Evolutionary conservation across 1,140 invertebrate species (phyloP).

Genomic region (Brachionus rubens): DNA sequence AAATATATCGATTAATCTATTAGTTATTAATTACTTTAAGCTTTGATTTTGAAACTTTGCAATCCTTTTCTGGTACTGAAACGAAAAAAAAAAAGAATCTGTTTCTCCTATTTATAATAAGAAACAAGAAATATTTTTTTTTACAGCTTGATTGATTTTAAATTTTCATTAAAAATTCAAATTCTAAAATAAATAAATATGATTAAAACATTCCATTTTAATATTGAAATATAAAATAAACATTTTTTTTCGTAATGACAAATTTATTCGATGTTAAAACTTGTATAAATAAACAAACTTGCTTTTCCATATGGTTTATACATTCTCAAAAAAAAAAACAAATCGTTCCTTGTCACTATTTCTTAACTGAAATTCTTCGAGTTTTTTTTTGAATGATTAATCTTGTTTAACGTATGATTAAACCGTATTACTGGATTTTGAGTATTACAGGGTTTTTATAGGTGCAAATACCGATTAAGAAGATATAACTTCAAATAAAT

Average conservation of each 20-base stretch:
- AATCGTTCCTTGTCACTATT: background rate
- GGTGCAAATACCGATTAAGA: constrained; percentile 17
- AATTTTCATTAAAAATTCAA: background rate
- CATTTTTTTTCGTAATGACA: constrained; percentile 19
- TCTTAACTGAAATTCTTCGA: background rate
- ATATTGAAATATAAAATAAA: constrained; percentile 37
- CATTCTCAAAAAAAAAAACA: background rate
- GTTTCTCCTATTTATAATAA: constrained; percentile 17
- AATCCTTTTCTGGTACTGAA: background rate
- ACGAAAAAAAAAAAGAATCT: constrained; percentile 20
- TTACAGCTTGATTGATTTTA: constrained; percentile 11
- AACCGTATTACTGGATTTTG: too few relatives aligned
- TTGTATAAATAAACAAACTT: constrained; percentile 35
- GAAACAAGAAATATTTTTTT: background rate
- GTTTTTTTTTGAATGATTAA: too few relatives aligned
- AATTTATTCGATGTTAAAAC: background rate
- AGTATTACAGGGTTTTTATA: too few relatives aligned
- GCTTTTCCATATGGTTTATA: constrained; percentile 25
- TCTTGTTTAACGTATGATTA: background rate
- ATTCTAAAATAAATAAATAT: constrained; percentile 3
- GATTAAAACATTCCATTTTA: background rate
- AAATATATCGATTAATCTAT: too few relatives aligned
- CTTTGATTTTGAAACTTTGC: too few relatives aligned
- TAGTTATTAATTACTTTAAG: too few relatives aligned
- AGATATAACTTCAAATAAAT: background rate